Evolutionary conservation across 2,797 vertebrate species (phyloP).

Genomic region (Synanceia verrucosa): DNA sequence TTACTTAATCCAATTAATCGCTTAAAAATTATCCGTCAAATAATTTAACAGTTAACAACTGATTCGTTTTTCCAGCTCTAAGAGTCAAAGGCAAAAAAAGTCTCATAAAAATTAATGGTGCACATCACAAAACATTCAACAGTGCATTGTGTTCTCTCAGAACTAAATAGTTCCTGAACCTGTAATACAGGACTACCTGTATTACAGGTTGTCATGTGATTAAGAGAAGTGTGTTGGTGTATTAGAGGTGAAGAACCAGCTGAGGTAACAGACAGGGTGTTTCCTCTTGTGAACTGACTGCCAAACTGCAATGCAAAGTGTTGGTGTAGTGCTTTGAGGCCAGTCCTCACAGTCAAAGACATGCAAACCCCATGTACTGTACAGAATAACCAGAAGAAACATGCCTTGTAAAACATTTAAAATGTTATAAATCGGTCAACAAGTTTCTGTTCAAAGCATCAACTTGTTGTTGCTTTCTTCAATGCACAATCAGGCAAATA

Average conservation of each 20-base stretch:
- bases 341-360: not conserved
- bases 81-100: no score
- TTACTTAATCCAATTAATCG: no score
- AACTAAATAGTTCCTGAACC: conserved; percentile 7
- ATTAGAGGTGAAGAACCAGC: not conserved
- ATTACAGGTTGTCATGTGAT: not conserved
- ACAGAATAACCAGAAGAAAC: not conserved
- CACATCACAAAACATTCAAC: not conserved
- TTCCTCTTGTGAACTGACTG: not conserved
- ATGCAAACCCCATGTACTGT: not conserved
- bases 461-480: not conserved
- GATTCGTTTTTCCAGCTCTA: no score
- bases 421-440: not conserved
- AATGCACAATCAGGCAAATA: not conserved
- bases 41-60: no score
- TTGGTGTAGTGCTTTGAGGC: not conserved
- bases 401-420: not conserved
- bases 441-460: no score
- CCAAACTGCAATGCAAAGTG: not conserved
- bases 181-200: conserved; percentile 36
- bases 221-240: not conserved
- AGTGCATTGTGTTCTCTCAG: not conserved
- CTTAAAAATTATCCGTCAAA: no score
- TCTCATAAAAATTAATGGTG: not conserved
- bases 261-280: conserved; percentile 5